Conservation (phyloP, 35 echinoderm and acorn worm genomes). For the Amphiura filiformis region DNA sequence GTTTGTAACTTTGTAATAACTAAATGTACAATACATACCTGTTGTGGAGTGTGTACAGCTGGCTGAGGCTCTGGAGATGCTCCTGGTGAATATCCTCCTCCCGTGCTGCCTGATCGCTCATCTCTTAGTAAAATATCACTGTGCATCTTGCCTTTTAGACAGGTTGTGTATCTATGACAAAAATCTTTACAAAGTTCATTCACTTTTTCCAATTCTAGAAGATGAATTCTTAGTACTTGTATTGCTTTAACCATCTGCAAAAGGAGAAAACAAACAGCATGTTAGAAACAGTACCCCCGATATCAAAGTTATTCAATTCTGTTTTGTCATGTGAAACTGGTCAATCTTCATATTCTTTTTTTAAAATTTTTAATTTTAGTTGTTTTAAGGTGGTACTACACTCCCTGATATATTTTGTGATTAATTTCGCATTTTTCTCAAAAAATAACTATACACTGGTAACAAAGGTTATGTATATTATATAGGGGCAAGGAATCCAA, state of each 20-base stretch:
- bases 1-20: too few species aligned
- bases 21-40: conserved; percentile 15
- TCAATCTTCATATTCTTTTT: too few species aligned
- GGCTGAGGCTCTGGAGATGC: conserved; percentile 13
- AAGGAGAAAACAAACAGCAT: not conserved
- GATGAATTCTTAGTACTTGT: conserved; percentile 93
- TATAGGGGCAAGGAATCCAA: too few species aligned
- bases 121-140: conserved; percentile 88
- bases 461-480: too few species aligned
- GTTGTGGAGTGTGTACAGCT: conserved; percentile 3
- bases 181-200: conserved; percentile 99
- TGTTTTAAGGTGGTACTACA: too few species aligned
- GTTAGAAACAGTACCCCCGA: too few species aligned
- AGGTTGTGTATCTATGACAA: conserved; percentile 97
- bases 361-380: too few species aligned
- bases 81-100: conserved; percentile 14
- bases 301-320: too few species aligned
- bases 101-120: conserved; percentile 46
- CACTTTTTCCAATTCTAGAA: conserved; percentile 95
- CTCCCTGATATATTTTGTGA: too few species aligned
- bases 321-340: too few species aligned
- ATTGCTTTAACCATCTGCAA: conserved; percentile 98
- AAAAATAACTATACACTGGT: too few species aligned
- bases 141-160: conserved; percentile 97
- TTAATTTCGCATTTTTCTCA: too few species aligned